Evolutionary conservation across 2,113 vertebrate genomes (phyloP).

Genomic region (Condylura cristata): DNA sequence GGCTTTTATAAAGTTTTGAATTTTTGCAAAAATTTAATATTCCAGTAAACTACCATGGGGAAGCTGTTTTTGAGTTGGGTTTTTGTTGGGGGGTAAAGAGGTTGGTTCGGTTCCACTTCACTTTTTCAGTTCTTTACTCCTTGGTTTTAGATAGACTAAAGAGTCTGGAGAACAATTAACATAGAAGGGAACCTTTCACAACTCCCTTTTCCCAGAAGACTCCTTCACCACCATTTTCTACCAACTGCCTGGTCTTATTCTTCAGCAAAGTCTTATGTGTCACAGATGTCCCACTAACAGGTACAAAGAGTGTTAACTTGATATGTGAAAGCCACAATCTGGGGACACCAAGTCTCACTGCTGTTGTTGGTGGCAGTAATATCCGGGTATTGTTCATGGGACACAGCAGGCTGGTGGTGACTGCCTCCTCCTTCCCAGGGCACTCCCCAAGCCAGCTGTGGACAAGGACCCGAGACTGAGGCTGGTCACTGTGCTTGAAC

Average conservation of each 20-base stretch:
- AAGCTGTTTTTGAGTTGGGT: conserved; percentile 72
- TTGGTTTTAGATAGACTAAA: not conserved
- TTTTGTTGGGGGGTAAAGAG: conserved; percentile 71
- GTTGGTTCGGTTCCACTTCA: conserved; percentile 67
- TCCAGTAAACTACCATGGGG: conserved; percentile 66
- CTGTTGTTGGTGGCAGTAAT: not conserved
- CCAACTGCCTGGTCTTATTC: not conserved
- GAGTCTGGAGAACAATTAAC: not conserved
- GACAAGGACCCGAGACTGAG: not conserved
- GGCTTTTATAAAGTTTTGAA: conserved; percentile 70
- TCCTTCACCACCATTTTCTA: not conserved
- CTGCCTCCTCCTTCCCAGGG: not conserved
- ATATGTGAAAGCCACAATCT: not conserved
- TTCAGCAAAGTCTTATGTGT: not conserved
- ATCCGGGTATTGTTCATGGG: no score
- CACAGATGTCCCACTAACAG: not conserved
- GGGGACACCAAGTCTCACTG: no score
- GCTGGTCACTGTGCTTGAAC: not conserved
- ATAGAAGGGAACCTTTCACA: not conserved
- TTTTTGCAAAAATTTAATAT: conserved; percentile 76
- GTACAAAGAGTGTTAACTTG: not conserved
- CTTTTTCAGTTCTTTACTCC: not conserved
- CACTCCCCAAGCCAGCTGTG: not conserved
- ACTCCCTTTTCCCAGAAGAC: not conserved
- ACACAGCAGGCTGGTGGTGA: not conserved